Conservation (phyloP, 2,888 invertebrate species). For the Euplagia quadripunctaria region DNA sequence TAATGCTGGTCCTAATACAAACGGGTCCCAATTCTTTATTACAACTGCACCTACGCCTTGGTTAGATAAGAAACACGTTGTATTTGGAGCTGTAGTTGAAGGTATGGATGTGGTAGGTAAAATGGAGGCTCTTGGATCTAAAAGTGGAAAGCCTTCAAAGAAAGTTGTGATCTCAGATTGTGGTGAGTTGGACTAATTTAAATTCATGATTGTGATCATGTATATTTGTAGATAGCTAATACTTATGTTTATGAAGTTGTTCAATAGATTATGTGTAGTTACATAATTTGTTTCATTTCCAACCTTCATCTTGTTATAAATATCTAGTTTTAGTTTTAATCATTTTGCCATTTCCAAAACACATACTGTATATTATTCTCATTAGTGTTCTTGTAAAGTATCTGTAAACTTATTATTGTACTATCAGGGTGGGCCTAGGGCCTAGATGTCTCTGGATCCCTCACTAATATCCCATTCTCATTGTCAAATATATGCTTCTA, state of each 20-base stretch:
- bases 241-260: conserved; percentile 23
- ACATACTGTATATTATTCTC: no score
- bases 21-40: conserved; percentile 99
- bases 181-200: conserved; percentile 90
- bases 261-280: conserved; percentile 35
- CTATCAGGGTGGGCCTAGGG: neutral
- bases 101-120: conserved; percentile 97
- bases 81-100: conserved; percentile 96
- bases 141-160: conserved; percentile 94
- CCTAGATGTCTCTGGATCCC: no score
- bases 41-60: conserved; percentile 97
- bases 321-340: neutral
- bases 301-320: neutral
- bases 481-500: no score
- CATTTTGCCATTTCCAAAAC: neutral
- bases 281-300: conserved; percentile 24
- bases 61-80: conserved; percentile 98
- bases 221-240: conserved; percentile 28
- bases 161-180: conserved; percentile 93
- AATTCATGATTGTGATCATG: conserved; percentile 13
- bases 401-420: neutral
- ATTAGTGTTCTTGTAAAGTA: neutral
- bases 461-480: no score
- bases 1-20: conserved; percentile 97
- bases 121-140: conserved; percentile 93